Evolutionary conservation across 1,140 invertebrate species (phyloP).

Genomic region (Drosophila rhopaloa): DNA sequence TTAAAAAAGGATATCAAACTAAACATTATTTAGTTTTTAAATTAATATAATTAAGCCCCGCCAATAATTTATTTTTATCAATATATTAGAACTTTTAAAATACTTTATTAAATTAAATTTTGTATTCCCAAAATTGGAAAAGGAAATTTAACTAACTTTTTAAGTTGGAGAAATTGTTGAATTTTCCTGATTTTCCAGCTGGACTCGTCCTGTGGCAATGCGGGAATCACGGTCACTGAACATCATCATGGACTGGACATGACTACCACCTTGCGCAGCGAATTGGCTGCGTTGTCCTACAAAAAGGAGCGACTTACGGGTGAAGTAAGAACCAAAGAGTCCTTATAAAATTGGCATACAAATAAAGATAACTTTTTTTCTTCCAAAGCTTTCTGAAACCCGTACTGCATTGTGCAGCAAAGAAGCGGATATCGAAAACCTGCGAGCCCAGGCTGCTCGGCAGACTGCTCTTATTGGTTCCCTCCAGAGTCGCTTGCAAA

Average conservation of each 20-base stretch:
- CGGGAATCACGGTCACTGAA: constrained; percentile 57
- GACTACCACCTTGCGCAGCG: constrained; percentile 90
- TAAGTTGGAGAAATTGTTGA: too few species aligned
- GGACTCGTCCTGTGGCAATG: constrained; percentile 63
- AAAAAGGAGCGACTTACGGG: constrained; percentile 91
- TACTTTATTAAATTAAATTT: too few species aligned
- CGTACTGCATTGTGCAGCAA: constrained; percentile 62
- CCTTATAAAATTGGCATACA: not conserved
- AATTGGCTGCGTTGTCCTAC: constrained; percentile 91
- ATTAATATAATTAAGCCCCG: too few species aligned
- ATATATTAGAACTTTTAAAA: too few species aligned
- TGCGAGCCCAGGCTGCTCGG: constrained; percentile 91
- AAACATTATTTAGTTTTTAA: too few species aligned
- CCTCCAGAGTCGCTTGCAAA: constrained; percentile 91
- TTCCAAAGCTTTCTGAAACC: constrained; percentile 60
- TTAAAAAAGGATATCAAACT: too few species aligned
- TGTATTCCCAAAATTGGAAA: too few species aligned
- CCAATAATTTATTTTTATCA: too few species aligned
- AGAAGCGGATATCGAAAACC: constrained; percentile 78
- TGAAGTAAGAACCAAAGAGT: constrained; percentile 86
- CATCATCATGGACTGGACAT: constrained; percentile 86
- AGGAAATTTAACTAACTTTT: too few species aligned
- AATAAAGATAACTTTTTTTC: not conserved
- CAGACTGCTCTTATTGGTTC: constrained; percentile 92
- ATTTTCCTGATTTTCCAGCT: constrained; percentile 31